Evolutionary conservation across 2,113 vertebrate genomes (phyloP), one percentile per base, ranked within the genome.

Genomic region (Cariama cristata): DNA sequence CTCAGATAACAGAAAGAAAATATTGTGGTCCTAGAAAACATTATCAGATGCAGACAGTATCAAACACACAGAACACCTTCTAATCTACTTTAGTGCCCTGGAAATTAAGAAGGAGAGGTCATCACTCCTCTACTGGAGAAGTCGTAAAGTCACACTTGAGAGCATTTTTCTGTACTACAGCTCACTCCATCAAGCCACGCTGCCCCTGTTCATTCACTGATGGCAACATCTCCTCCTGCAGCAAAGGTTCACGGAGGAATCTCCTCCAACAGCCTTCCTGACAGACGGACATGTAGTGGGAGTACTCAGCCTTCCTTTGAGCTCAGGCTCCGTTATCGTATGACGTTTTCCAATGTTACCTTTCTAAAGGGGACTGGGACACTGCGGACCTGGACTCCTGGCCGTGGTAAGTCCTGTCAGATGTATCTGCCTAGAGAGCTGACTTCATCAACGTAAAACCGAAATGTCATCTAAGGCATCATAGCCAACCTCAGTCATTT

Each of bases 31-130:
- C 75, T 96, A 66, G 67, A 76, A 95, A 96, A 80, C 67, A 69
- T 49, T 91, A 95, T 83, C 90, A 95, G 90, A 90, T 93, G 81
- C 71, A 95, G 85, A 90, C 84, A 72, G 62, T 40, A 75, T 87
- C 95, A 91, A 79, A 93, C 32, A 91, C 64, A 72, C 22, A 76
- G 66, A 92, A 91, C 55, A 86, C 42, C 49, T 60, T 74, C 76
- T 93, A 50, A 88, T 82, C 80, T 94, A 33, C 50, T 82, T 76
- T 79, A 42, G 38, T 92, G 74, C 42, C 53, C 42, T 86, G 82
- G 55, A 90, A 82, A 85, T 64, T 38, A 66, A 59, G 71, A 28
- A 88, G 72, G 32, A 73, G 62, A 91, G 55, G 62, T 53, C 79
- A 71, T 80, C 21, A 40, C 42, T 91, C 38, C 60, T 94, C 56